Base-by-base conservation (phyloP, 1,140 invertebrate genomes). In the Zaprionus capensis region DNA sequence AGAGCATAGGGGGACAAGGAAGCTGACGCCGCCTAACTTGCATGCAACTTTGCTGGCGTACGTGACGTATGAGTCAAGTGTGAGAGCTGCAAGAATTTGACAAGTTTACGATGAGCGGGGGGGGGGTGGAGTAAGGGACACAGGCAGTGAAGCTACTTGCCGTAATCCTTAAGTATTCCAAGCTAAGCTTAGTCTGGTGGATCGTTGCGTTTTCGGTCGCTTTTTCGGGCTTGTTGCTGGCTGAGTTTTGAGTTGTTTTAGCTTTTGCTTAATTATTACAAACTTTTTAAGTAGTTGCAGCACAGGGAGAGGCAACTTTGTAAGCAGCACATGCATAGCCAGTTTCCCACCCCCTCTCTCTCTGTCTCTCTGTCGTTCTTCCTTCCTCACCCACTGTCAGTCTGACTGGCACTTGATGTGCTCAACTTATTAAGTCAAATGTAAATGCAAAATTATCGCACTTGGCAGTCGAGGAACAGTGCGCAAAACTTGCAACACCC, bases 271-370 rank as follows among this genome's bases (percentile, higher is more conserved):
- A 90, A 88, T 90, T 90, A 88, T 81, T 74, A 71, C 59, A 82
- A 88, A 88, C 75, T 88, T 88, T 88, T 88, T 85, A 90, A 88
- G 85, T 90, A 88, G 85, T 90, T 90, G 88, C 81, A 71, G 81
- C 77, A 63, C 57, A 80, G 71, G 57, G 58, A 81, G 76, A 74
- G 51, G 74, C 66, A 86, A 86, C 80, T 86, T 86, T 87, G 77
- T 87, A 78, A 87, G 81, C 83, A 74, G 28, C 61, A 51, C 15
- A 68, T 38, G 51, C 46, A 15, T 46, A 46, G 7, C 41, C 46
- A 28, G 36, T 17, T 20, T 17, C 9, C 1, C 31, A 38, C 55
- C 5, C 31, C n/a, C 15, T 31, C 20, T 28, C 34, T 14, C 22
- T n/a, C 62, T 28, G 2, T 41, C 55, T 28, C 9, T 20, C 4